phyloP scores from a whole-genome alignment of 2,797 vertebrate species.

The Typhlichthys subterraneus region DNA sequence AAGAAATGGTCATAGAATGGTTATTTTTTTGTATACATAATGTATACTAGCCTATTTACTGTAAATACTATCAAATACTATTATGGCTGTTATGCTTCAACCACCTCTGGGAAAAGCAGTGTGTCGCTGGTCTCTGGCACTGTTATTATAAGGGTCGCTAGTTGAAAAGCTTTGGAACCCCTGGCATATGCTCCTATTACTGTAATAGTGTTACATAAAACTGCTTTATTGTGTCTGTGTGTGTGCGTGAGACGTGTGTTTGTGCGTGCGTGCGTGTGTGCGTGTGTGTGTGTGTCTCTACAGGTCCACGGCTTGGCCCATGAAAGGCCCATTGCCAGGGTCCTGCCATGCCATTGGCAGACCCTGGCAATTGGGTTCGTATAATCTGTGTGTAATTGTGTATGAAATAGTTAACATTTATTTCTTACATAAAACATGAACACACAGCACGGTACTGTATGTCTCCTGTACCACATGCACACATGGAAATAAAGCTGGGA shows the following conservation, averaged over 20 bases:
- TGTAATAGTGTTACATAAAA: no score
- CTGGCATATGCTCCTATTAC: no score
- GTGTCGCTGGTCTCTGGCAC: no score
- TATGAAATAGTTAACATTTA: no score
- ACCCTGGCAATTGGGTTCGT: neutral
- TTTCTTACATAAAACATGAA: neutral
- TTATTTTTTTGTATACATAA: no score
- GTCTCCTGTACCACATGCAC: constrained; percentile 13
- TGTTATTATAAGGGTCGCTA: no score
- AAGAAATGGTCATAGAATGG: neutral
- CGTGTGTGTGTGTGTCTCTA: constrained; percentile 11
- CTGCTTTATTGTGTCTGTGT: neutral
- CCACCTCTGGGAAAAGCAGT: no score
- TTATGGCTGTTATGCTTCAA: no score
- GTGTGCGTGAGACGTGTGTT: neutral
- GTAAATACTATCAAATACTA: no score
- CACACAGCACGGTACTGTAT: neutral
- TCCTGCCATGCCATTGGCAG: neutral
- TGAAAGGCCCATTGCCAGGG: neutral
- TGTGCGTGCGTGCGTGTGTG: neutral
- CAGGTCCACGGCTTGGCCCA: neutral
- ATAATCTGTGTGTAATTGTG: no score
- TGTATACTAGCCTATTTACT: no score
- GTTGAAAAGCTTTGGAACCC: no score
- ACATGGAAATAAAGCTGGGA: constrained; percentile 21